Percentiles rank a stretch among this genome's conserved stretches.
phyloP scores from a whole-genome alignment of 2,888 invertebrate species.

The Allygus modestus region DNA sequence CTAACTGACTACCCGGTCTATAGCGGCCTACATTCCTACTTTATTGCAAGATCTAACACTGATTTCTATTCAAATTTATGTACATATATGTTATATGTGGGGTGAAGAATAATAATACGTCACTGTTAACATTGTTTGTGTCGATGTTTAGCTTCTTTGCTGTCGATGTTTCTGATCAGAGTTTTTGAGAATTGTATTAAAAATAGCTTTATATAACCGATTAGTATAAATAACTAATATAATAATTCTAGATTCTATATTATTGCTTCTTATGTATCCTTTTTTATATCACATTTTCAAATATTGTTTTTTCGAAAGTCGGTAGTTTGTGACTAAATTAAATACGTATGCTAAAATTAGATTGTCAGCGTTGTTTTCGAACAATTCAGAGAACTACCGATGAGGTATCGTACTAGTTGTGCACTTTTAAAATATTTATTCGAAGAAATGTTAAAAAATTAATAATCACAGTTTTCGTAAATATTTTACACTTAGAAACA shows the following conservation, averaged over 20 bases:
- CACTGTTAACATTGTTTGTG: background rate
- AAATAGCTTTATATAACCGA: background rate
- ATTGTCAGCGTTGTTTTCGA: background rate
- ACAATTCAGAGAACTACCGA: background rate
- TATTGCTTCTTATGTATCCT: conserved; percentile 9
- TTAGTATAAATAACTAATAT: background rate
- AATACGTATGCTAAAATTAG: background rate
- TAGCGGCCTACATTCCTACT: background rate
- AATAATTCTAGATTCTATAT: conserved; percentile 36
- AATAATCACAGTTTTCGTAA: background rate
- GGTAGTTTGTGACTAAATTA: background rate
- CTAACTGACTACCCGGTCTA: conserved; percentile 15
- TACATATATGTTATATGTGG: conserved; percentile 19
- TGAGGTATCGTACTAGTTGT: no score
- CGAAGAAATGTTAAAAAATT: no score
- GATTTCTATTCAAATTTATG: conserved; percentile 7
- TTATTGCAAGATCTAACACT: conserved; percentile 37
- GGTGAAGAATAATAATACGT: background rate
- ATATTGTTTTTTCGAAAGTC: background rate
- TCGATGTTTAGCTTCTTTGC: conserved; percentile 25
- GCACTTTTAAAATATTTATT: no score
- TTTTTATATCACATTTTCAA: conserved; percentile 19
- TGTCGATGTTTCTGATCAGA: conserved; percentile 14
- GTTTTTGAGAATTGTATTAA: background rate
- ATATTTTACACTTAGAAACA: background rate